These are phyloP conservation scores for Camelus bactrianus DNA, from an alignment of 2,113 vertebrate genomes.

Conservation along the genomic window DNA sequence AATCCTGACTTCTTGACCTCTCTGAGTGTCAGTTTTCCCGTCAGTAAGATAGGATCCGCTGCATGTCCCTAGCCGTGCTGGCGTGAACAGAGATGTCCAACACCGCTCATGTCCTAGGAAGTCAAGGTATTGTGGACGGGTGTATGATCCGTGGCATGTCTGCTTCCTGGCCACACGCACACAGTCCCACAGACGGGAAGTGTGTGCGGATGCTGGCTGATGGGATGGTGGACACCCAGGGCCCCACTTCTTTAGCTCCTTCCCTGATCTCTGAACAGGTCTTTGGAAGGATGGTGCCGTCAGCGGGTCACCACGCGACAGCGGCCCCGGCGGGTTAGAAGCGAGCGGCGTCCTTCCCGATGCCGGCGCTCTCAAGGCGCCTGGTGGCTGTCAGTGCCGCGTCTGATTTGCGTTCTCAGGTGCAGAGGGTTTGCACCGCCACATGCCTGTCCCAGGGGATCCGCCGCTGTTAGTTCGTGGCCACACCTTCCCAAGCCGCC, in stretches of 20 bases:
- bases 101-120: not conserved
- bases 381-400: not conserved
- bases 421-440: rapidly evolving
- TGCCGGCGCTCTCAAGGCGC: not conserved
- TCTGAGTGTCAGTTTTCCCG: not conserved
- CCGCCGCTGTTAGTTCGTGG: not conserved
- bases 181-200: not conserved
- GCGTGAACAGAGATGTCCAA: not conserved
- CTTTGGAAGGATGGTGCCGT: not conserved
- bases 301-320: not conserved
- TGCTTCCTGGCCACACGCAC: not conserved
- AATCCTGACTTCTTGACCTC: not conserved
- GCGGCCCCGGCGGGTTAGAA: not conserved
- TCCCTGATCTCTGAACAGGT: not conserved
- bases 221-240: not conserved
- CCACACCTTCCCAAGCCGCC: rapidly evolving
- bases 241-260: not conserved
- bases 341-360: not conserved
- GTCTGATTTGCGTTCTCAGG: not conserved
- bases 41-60: not conserved
- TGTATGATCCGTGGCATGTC: not conserved
- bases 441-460: not conserved
- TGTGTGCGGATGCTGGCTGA: not conserved
- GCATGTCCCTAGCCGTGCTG: not conserved
- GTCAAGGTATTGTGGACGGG: not conserved